Base-by-base conservation (phyloP, 2,888 invertebrate species). In the Microplitis manilae region DNA sequence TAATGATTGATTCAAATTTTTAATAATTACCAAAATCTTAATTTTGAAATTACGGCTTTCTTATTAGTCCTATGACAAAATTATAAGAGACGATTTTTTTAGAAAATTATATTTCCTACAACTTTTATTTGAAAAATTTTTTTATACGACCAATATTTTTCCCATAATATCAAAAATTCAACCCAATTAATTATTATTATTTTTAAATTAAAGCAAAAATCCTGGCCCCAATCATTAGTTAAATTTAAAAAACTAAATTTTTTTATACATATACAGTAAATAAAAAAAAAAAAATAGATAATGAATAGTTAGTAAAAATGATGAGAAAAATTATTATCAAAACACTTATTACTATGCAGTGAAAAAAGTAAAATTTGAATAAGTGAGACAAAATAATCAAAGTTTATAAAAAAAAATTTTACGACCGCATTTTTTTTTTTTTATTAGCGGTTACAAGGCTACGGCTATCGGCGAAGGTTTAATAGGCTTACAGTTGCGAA, bases 401-500 rank as follows among this genome's bases (percentile, higher is more conserved):
- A 62, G 62, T 64, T 64, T 65, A 68, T 40, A 62, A 70, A 65
- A 64, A 71, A 64, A 59, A 78, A 73, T 73, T 61, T 73, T 74
- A 41, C n/a, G 38, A 15, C 73, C 77, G 79, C 8, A 50, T 13
- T 50, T 50, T 41, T 50, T 50, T 50, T 75, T 78, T 68, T 61
- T 38, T 38, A 13, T 20, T 30, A 6, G 60, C 78, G 77, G 76
- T 75, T 50, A 50, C 74, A 79, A 77, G 82, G 80, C 80, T 81
- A 72, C 79, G 79, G 80, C 79, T 79, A 70, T 80, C 79, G 82
- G 80, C 75, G 73, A 80, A 67, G 80, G 78, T 81, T 74, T 77
- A 80, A 83, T 84, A 87, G 86, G 85, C 86, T 87, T 87, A 77
- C 69, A 74, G 77, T 75, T 77, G 74, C 69, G 30, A 30, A 30